phyloP scores from a whole-genome alignment of 2,113 vertebrate genomes.

The Gobius niger region DNA sequence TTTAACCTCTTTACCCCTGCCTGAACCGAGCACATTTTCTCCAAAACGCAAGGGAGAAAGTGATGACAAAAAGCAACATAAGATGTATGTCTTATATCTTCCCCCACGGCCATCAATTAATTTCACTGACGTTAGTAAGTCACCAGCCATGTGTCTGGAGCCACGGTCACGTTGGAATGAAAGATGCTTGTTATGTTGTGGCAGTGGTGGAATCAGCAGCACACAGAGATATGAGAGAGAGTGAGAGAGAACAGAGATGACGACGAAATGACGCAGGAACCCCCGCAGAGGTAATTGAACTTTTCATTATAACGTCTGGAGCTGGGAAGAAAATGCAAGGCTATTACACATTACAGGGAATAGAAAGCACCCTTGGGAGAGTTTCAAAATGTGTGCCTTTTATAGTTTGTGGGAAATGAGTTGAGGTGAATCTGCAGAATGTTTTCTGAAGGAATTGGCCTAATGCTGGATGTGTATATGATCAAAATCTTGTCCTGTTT shows the following conservation, averaged over 20 bases:
- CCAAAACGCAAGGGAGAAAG: too few species aligned
- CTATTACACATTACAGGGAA: slow-evolving; percentile 5
- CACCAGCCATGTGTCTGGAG: neutral
- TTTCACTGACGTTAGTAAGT: too few species aligned
- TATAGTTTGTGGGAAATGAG: neutral
- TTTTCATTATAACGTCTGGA: slow-evolving; percentile 35
- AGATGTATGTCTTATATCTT: too few species aligned
- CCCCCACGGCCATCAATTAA: too few species aligned
- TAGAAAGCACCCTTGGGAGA: slow-evolving; percentile 3
- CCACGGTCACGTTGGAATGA: neutral
- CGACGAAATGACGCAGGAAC: slow-evolving; percentile 32
- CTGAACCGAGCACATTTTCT: too few species aligned
- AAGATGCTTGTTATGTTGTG: neutral
- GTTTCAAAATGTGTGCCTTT: neutral
- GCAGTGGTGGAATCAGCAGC: slow-evolving; percentile 1
- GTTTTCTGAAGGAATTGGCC: too few species aligned
- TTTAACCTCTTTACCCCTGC: too few species aligned
- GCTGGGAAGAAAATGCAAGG: slow-evolving; percentile 10
- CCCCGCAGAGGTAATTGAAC: slow-evolving; percentile 33
- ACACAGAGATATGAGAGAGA: neutral
- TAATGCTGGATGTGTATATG: too few species aligned
- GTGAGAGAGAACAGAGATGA: slow-evolving; percentile 23
- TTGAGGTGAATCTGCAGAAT: too few species aligned
- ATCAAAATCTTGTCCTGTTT: too few species aligned
- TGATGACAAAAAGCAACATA: too few species aligned